phyloP scores from a whole-genome alignment of 1,140 invertebrate genomes.

The Trichogramma pretiosum region DNA sequence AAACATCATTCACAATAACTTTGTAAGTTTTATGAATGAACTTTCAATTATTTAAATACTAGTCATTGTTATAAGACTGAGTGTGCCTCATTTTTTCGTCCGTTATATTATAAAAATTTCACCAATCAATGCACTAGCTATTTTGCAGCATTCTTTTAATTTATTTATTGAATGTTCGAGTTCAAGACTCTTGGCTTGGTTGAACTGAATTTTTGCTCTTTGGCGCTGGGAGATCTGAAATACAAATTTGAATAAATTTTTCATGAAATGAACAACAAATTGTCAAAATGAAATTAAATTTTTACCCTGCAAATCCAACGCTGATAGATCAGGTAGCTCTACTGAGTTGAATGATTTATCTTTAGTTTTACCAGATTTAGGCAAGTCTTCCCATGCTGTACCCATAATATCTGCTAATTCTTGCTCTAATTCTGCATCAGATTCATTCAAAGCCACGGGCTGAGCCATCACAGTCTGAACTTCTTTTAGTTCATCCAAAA shows the following conservation, averaged over 20 bases:
- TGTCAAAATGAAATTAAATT: background rate
- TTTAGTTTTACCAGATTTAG: background rate
- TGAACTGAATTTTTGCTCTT: slow-evolving; percentile 3
- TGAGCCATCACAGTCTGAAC: slow-evolving; percentile 34
- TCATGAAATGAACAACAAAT: background rate
- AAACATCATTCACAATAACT: too few species aligned
- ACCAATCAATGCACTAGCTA: too few species aligned
- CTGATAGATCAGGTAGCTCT: slow-evolving; percentile 22
- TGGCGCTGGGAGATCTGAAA: slow-evolving; percentile 17
- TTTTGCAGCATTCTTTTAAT: too few species aligned
- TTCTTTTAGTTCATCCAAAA: slow-evolving; percentile 37
- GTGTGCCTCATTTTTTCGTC: too few species aligned
- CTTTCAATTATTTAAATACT: slow-evolving; percentile 5
- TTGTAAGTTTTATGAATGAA: too few species aligned
- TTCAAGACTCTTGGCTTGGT: background rate
- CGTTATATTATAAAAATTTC: too few species aligned
- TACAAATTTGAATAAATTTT: slow-evolving; percentile 4
- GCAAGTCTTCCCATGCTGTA: background rate
- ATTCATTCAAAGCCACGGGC: slow-evolving; percentile 18
- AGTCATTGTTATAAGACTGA: slow-evolving; percentile 15
- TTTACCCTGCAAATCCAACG: slow-evolving; percentile 24
- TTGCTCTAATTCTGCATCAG: slow-evolving; percentile 39
- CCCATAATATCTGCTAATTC: slow-evolving; percentile 34
- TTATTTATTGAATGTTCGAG: too few species aligned
- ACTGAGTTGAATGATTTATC: slow-evolving; percentile 14